Conservation (phyloP, 2,888 invertebrate genomes). For the Eledona agricola region DNA sequence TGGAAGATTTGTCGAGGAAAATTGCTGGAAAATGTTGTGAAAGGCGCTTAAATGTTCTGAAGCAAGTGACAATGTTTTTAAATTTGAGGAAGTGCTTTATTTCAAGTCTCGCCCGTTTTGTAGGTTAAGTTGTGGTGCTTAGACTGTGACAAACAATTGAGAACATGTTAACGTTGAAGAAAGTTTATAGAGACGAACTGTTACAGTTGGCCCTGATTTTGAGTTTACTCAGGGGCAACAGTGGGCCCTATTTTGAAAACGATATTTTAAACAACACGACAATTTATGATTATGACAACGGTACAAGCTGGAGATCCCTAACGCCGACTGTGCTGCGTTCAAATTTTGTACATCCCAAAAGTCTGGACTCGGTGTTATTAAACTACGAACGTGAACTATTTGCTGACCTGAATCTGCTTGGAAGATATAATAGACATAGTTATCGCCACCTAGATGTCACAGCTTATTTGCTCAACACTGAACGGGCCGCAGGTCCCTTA, state of each 20-base stretch:
- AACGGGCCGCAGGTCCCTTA: conserved; percentile 52
- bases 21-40: conserved; percentile 29
- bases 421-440: conserved; percentile 68
- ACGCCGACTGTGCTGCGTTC: conserved; percentile 69
- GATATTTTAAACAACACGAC: conserved; percentile 58
- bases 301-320: conserved; percentile 74
- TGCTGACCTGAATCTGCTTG: conserved; percentile 77
- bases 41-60: conserved; percentile 5
- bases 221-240: conserved; percentile 80
- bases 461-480: conserved; percentile 72
- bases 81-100: conserved; percentile 2
- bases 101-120: conserved; percentile 22
- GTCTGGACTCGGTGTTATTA: conserved; percentile 73
- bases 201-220: conserved; percentile 82
- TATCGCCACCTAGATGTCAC: conserved; percentile 65
- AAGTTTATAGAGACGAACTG: conserved; percentile 82
- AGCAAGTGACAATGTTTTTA: conserved; percentile 26
- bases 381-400: conserved; percentile 78
- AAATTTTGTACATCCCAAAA: conserved; percentile 75
- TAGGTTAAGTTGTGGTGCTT: conserved; percentile 44
- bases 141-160: conserved; percentile 21
- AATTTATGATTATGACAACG: conserved; percentile 69
- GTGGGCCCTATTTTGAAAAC: conserved; percentile 73
- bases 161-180: conserved; percentile 81
- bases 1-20: conserved; percentile 35